Evolutionary conservation across 2,888 invertebrate species (phyloP).

Genomic region (Dasysyrphus albostriatus): DNA sequence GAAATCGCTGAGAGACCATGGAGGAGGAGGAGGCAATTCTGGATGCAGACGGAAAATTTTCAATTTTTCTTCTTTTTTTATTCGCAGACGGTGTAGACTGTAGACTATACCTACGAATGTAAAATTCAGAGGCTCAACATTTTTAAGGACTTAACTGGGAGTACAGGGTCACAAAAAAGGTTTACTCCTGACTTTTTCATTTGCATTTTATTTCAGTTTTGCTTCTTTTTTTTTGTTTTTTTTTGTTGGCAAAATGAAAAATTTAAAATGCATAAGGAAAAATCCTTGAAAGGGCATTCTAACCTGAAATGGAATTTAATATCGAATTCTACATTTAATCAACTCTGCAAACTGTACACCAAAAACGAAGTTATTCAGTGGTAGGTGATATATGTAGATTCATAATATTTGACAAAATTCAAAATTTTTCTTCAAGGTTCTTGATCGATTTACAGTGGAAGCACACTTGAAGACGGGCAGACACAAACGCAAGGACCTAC

Average conservation of each 20-base stretch:
- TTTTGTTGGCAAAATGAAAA: slow-evolving; percentile 2
- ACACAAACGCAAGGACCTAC: too few species aligned
- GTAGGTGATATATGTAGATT: too few species aligned
- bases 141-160: slow-evolving; percentile 10
- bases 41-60: slow-evolving; percentile 42
- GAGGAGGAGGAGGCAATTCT: slow-evolving; percentile 38
- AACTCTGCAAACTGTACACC: background rate
- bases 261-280: slow-evolving; percentile 28
- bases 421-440: too few species aligned
- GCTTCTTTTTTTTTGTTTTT: background rate
- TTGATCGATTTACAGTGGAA: too few species aligned
- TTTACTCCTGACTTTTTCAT: slow-evolving; percentile 21
- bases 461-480: too few species aligned
- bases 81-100: background rate
- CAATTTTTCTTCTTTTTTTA: slow-evolving; percentile 3
- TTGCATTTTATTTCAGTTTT: background rate
- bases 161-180: slow-evolving; percentile 2
- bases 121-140: slow-evolving; percentile 44
- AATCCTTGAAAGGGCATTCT: background rate
- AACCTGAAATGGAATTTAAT: slow-evolving; percentile 23
- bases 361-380: too few species aligned
- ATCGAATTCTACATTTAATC: background rate
- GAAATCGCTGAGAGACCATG: slow-evolving; percentile 23
- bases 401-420: too few species aligned
- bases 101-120: slow-evolving; percentile 23